Base-by-base conservation (phyloP, 2,888 invertebrate genomes). In the Conchocele bisecta region DNA sequence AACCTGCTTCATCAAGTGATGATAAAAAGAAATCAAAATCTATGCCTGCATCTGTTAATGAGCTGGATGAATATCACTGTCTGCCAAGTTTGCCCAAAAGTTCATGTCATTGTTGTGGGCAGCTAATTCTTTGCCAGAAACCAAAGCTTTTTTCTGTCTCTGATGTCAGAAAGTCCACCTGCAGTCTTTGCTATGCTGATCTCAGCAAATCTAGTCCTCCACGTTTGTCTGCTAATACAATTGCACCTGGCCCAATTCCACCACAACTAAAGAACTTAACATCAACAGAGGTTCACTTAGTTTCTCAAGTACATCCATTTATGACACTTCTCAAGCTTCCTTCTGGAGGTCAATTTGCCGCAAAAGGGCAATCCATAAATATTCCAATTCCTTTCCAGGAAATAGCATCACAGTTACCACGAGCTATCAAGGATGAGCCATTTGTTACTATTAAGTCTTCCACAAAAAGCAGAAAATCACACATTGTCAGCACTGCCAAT, bases 331-430 rank as follows among this genome's bases (percentile, higher is more conserved):
- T 46, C 24, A 51, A 46, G 15, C 22, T 67, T 15, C 67, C 67
- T 37, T 33, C 29, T 26, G 59, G 67, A 26, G 67, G 60, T 13
- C 68, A 68, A 44, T 60, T 37, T 56, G 60, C 54, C 13, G 42
- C 54, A 31, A 35, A 56, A 48, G 68, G 68, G 15, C 68, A 68
- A 37, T n/a, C 41, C 6, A 68, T 68, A 17, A 68, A 56, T 48
- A 50, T 61, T 17, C 68, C 68, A 37, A 26, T 68, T 22, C 56
- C 37, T 29, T 33, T 56, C 29, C 56, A 60, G 33, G 37, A 35
- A 7, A 15, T 68, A 22, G 56, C 33, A 26, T n/a, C 44, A 7
- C 3, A 48, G 3, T 17, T 68, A 11, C 60, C 60, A 35, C 20
- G 26, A 13, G 31, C 26, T 22, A 5, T 15, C 20, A 17, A 24